Evolutionary conservation across 2,888 invertebrate genomes (phyloP).

Genomic region (Rhynchonema sp.): DNA sequence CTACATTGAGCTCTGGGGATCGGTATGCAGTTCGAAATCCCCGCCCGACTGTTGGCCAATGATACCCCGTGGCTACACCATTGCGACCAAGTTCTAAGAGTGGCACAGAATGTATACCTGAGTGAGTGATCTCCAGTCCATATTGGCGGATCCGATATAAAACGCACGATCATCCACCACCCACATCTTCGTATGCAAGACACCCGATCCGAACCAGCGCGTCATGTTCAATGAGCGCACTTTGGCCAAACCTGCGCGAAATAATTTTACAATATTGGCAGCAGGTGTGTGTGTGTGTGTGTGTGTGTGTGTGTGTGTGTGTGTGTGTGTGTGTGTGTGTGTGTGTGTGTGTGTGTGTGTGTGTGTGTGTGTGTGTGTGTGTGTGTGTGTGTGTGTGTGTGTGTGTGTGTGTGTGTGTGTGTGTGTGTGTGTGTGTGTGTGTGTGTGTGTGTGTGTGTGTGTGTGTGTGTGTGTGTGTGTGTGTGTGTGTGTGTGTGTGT

Average conservation of each 20-base stretch:
- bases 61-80: too few relatives aligned
- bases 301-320: not conserved
- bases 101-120: too few relatives aligned
- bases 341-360: not conserved
- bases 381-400: not conserved
- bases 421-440: not conserved
- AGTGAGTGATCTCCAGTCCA: slow-evolving; percentile 87
- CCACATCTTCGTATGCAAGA: slow-evolving; percentile 87
- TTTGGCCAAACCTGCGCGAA: slow-evolving; percentile 20
- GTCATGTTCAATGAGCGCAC: slow-evolving; percentile 58
- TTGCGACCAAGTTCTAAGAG: too few relatives aligned
- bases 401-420: not conserved
- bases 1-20: too few relatives aligned
- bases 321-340: not conserved
- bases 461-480: not conserved
- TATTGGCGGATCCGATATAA: slow-evolving; percentile 82
- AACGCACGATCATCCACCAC: slow-evolving; percentile 66
- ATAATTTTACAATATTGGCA: too few relatives aligned
- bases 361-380: not conserved
- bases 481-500: not conserved
- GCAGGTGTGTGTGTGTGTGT: not conserved
- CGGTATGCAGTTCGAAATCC: too few relatives aligned
- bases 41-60: too few relatives aligned
- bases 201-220: slow-evolving; percentile 57
- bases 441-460: not conserved